Conservation (phyloP, 2,797 vertebrate species). For the Epinephelus coioides region DNA sequence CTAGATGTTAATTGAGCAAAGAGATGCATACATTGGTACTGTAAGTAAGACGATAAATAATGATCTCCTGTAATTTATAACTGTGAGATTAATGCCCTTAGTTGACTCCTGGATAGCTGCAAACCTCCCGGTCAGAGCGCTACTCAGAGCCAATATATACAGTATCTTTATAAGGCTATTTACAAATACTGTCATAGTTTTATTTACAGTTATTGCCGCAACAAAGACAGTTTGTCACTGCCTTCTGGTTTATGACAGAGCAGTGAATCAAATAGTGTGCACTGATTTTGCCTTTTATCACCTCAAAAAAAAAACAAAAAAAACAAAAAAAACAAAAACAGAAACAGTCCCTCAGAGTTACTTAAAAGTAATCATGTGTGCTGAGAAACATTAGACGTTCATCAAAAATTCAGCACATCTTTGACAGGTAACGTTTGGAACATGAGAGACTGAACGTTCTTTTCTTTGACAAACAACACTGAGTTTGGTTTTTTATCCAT, state of each 20-base stretch:
- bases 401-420: slow-evolving; percentile 31
- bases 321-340: slow-evolving; percentile 14
- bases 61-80: slow-evolving; percentile 55
- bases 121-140: slow-evolving; percentile 54
- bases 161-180: slow-evolving; percentile 71
- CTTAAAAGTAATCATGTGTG: slow-evolving; percentile 27
- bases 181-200: slow-evolving; percentile 64
- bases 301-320: background rate
- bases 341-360: slow-evolving; percentile 38
- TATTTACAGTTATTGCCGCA: slow-evolving; percentile 80
- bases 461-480: slow-evolving; percentile 32
- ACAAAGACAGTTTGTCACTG: slow-evolving; percentile 57
- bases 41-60: slow-evolving; percentile 49
- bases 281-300: slow-evolving; percentile 31
- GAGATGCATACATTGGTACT: slow-evolving; percentile 58
- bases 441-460: slow-evolving; percentile 31
- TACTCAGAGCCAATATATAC: slow-evolving; percentile 60
- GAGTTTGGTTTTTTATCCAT: slow-evolving; percentile 48
- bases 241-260: slow-evolving; percentile 51
- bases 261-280: slow-evolving; percentile 47
- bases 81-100: slow-evolving; percentile 77
- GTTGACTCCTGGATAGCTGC: slow-evolving; percentile 60
- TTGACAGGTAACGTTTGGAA: slow-evolving; percentile 9
- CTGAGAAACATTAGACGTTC: slow-evolving; percentile 28
- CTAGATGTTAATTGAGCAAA: slow-evolving; percentile 63